Evolutionary conservation across 2,888 invertebrate genomes (phyloP), one percentile per base, ranked within the genome.

Genomic region (Amblyteles armatorius): DNA sequence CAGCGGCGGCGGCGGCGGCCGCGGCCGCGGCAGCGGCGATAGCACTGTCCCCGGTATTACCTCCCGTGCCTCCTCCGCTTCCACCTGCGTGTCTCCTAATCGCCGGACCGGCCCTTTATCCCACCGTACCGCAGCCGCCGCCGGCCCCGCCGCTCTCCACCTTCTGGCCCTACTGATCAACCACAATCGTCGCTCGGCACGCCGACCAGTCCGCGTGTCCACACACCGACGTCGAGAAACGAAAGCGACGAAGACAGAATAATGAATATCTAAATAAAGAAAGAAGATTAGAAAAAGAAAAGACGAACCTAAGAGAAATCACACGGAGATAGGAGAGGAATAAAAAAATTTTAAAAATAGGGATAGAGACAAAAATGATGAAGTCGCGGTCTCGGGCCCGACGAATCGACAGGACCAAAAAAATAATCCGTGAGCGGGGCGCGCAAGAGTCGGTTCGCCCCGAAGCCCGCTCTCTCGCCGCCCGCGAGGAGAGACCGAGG

Each of bases 11-110:
- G 22, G 81, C 74, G 44, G 84, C 90, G 83, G 91, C 90, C 84
- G 87, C 91, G 68, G 88, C 86, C 86, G 88, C 90, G 63, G 91
- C 90, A 86, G 88, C 91, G 83, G 92, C 93, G 87, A 92, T 94
- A 85, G 92, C 93, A 88, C 90, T 95, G 91, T 92, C 94, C 92
- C 92, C 94, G 91, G 92, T 94, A 89, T 89, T 93, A 89, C 93
- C 92, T 88, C 89, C 90, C 87, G 92, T 92, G 88, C 91, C 93
- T 85, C 92, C 92, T 55, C 92, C 92, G 55, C 89, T 92, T 48
- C 92, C 93, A 84, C 90, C 93, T 73, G 90, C 93, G 87, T 93
- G 93, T 88, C 92, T 93, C 87, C 91, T 93, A 76, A 93, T 93
- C 87, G 92, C 93, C 82, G 92, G 92, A 60, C 93, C 94, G 80